These are phyloP conservation scores for Microtus obscurus DNA, from an alignment of 2,797 vertebrate genomes.

Conservation along the genomic window DNA sequence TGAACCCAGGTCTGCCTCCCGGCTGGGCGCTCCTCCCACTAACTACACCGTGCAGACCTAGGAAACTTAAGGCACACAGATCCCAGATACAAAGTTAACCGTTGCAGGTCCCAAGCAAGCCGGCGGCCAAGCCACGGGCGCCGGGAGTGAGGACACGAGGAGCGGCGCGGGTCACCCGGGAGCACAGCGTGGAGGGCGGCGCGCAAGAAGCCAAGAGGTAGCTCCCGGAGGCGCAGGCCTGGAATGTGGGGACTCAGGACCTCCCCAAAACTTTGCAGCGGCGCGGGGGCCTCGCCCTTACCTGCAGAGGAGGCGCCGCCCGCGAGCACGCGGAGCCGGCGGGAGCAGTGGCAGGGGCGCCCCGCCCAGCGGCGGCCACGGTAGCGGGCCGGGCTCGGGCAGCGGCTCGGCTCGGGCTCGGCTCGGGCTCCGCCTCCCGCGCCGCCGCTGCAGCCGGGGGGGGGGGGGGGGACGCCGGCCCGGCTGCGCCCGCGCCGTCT, in stretches of 20 bases:
- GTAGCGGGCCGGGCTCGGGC: constrained; percentile 61
- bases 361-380: constrained; percentile 69
- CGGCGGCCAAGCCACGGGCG: not conserved
- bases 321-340: constrained; percentile 61
- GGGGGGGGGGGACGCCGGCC: not conserved
- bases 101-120: constrained; percentile 44
- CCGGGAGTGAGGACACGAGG: not conserved
- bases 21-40: constrained; percentile 53
- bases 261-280: constrained; percentile 72
- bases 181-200: constrained; percentile 61
- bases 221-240: constrained; percentile 69
- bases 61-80: constrained; percentile 70
- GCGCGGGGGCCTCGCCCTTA: constrained; percentile 72
- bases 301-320: constrained; percentile 73
- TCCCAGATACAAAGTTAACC: constrained; percentile 8
- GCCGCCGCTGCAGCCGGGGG: constrained; percentile 64
- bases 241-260: not conserved
- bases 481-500: constrained; percentile 79
- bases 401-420: constrained; percentile 36
- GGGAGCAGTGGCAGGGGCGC: constrained; percentile 44
- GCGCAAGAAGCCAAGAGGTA: constrained; percentile 59
- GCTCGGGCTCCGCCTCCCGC: constrained; percentile 79
- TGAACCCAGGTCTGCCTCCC: constrained; percentile 52
- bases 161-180: not conserved
- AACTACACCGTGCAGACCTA: constrained; percentile 40